phyloP scores from a whole-genome alignment of 2,888 invertebrate species.

The Metellina segmentata region DNA sequence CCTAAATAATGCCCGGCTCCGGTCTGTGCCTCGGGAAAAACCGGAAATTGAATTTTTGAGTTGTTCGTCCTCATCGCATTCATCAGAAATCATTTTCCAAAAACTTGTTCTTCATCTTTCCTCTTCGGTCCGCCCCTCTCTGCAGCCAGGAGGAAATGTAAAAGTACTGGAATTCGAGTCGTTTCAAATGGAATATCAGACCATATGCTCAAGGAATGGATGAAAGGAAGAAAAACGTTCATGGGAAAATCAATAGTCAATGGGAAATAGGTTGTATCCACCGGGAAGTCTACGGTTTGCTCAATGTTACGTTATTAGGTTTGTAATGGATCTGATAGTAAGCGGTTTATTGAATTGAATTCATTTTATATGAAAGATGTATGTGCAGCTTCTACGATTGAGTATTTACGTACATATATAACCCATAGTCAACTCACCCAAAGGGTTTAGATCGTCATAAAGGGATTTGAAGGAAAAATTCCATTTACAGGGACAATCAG shows the following conservation, averaged over 20 bases:
- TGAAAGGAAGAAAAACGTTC: not conserved
- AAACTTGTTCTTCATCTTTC: constrained; percentile 24
- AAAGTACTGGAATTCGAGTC: not conserved
- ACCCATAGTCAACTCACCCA: no score
- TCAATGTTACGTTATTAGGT: not conserved
- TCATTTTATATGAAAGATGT: not conserved
- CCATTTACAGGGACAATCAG: no score
- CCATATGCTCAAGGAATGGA: not conserved
- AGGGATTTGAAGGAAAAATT: no score
- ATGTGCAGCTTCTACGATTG: not conserved
- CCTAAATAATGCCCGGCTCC: constrained; percentile 30
- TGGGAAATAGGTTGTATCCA: not conserved
- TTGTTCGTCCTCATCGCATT: constrained; percentile 60
- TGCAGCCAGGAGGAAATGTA: not conserved
- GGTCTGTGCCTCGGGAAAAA: not conserved
- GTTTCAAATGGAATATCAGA: constrained; percentile 5
- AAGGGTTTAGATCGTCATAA: no score
- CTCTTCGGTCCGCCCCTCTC: constrained; percentile 9
- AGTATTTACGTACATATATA: no score
- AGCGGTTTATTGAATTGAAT: not conserved
- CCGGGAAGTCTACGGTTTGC: not conserved
- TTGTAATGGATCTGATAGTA: not conserved
- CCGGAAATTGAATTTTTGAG: constrained; percentile 70
- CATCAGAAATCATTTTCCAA: constrained; percentile 51
- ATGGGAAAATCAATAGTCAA: not conserved